Evolutionary conservation across 2,797 vertebrate species (phyloP), one percentile per base, ranked within the genome.

Genomic region (Cheirogaleus major): DNA sequence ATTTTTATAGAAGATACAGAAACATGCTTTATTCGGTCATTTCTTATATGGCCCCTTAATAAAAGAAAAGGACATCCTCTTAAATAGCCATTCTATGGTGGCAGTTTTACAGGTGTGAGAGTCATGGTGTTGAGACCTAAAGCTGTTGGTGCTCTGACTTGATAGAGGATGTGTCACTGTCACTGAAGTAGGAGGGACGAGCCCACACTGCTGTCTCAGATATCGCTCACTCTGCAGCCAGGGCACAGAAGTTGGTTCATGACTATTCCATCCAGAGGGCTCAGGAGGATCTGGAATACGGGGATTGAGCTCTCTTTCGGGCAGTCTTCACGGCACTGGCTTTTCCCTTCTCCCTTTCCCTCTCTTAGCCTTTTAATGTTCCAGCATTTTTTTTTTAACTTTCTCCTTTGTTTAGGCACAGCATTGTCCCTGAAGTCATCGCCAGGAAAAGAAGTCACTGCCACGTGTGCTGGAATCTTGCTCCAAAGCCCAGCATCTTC

Each of bases 51-150:
- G 43, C 11, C 35, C 32, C 63, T 85, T 7, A 0, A 93, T 97
- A 94, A 98, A 97, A 89, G 85, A 82, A 94, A 95, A 97, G 79
- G 78, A 80, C 45, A 83, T 23, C 63, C 85, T 95, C 94, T 97
- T 97, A 85, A 76, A 93, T 30, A 91, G 85, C 15, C 55, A n/a
- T 80, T 83, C 85, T 57, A 82, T 45, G n/a, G 78, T 93, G 89
- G 80, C 96, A 87, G 55, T 43, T 97, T 96, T 91, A 97, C 30
- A 83, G 50, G 43, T 10, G 14, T 7, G 12, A 91, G 30, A 93
- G 41, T 63, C 72, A 75, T 4, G 25, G 50, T 11, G 5, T 38
- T 1, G 52, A 43, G 38, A 35, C 32, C 7, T 17, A 12, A 35
- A 17, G 81, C 67, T 57, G 35, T 30, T 30, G 67, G 50, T 27